Conservation (phyloP, 2,888 invertebrate species). For the Pseudococcus viburni region DNA sequence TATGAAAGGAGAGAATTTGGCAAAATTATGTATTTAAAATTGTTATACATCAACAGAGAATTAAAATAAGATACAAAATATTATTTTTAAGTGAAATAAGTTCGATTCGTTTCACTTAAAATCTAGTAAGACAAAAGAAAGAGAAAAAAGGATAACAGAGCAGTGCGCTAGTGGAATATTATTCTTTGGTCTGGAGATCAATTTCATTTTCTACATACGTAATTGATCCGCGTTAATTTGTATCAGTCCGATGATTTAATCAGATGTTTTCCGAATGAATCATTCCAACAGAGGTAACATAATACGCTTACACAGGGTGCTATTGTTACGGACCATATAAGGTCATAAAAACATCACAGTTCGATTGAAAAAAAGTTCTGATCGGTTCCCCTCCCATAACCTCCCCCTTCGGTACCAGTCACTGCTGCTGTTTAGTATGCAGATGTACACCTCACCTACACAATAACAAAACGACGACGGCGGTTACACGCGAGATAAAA, state of each 20-base stretch:
- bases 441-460: background rate
- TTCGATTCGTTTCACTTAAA: slow-evolving; percentile 56
- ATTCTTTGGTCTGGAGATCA: slow-evolving; percentile 45
- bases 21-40: slow-evolving; percentile 54
- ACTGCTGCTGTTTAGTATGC: background rate
- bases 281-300: slow-evolving; percentile 31
- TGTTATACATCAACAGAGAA: slow-evolving; percentile 54
- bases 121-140: background rate
- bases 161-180: slow-evolving; percentile 51
- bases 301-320: background rate
- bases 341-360: slow-evolving; percentile 33
- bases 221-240: background rate
- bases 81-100: slow-evolving; percentile 54
- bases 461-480: slow-evolving; percentile 26
- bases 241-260: background rate
- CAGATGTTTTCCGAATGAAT: background rate
- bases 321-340: slow-evolving; percentile 4
- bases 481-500: slow-evolving; percentile 42
- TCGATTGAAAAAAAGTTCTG: background rate
- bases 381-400: background rate
- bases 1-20: background rate
- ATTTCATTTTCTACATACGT: background rate
- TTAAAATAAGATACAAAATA: slow-evolving; percentile 57
- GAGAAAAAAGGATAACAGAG: slow-evolving; percentile 34
- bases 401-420: background rate